Base-by-base conservation (phyloP, 2,113 vertebrate genomes). In the Siphamia tubifer region DNA sequence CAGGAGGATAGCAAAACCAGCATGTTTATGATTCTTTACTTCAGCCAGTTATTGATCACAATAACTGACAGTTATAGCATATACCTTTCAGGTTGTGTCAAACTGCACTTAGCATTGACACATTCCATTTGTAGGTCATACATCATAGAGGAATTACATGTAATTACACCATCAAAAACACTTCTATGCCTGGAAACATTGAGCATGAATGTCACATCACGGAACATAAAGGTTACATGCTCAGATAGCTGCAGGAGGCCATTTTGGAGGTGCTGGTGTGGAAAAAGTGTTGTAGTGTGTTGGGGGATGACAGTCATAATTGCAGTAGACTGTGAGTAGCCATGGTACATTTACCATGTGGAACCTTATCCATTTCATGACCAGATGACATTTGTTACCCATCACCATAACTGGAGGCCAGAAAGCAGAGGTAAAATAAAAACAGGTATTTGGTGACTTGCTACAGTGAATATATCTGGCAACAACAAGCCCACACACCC, bases 121-220 rank as follows among this genome's bases (percentile, higher is more conserved):
- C 58, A 30, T 40, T 24, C 4, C 16, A 47, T 16, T 40, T 40
- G 21, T 44, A 47, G 19, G 12, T 58, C 10, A 6, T 34, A 45
- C 60, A 39, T 61, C 45, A 67, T 57, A 34, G 54, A 28, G 57
- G 67, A 42, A 72, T 77, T 72, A 77, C 64, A 68, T 68, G 13
- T 32, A 68, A 85, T 78, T 78, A 79, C 36, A 43, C 38, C 44
- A 68, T 63, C 35, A 69, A 65, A 72, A 77, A 61, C 52, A 48
- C 39, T 63, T 61, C 32, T 68, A 5, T 69, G 24, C 31, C n/a
- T 21, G 63, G 63, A 68, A 24, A 42, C 48, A 60, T 23, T 62
- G 31, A 83, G 62, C 44, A 19, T n/a, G 17, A 38, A 13, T 5
- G 6, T 60, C 42, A 44, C 56, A 69, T 56, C 24, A 63, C 19